Conservation (phyloP, 2,888 invertebrate species). For the Congeria kusceri region DNA sequence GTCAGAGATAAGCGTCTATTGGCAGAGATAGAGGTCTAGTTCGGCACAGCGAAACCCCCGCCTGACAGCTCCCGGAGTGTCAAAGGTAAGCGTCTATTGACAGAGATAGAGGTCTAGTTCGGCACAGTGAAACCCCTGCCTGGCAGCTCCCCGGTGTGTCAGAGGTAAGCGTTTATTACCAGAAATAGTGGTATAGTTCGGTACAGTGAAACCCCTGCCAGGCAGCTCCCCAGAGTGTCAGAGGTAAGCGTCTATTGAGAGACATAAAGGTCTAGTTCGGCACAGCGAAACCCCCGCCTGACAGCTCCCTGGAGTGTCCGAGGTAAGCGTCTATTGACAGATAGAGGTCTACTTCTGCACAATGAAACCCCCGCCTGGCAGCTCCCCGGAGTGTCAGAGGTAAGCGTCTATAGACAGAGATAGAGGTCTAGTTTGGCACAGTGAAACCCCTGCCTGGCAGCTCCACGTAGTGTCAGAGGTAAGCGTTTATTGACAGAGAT, state of each 20-base stretch:
- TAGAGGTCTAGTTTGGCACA: background rate
- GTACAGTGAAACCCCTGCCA: slow-evolving; percentile 81
- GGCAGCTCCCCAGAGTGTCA: slow-evolving; percentile 85
- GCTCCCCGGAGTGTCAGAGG: slow-evolving; percentile 81
- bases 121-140: slow-evolving; percentile 84
- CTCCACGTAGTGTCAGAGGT: slow-evolving; percentile 25
- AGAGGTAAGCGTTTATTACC: slow-evolving; percentile 57
- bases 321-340: slow-evolving; percentile 18
- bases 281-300: slow-evolving; percentile 75
- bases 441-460: slow-evolving; percentile 1
- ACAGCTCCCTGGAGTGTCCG: slow-evolving; percentile 82
- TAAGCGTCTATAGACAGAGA: background rate
- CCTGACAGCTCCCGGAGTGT: slow-evolving; percentile 82
- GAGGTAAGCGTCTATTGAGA: slow-evolving; percentile 33
- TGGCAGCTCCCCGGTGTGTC: slow-evolving; percentile 84
- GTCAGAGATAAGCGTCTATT: slow-evolving; percentile 72
- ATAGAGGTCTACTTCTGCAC: too few species aligned
- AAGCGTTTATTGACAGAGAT: background rate
- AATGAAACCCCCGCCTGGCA: slow-evolving; percentile 77
- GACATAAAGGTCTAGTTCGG: too few species aligned
- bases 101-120: slow-evolving; percentile 85
- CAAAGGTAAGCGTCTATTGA: slow-evolving; percentile 59
- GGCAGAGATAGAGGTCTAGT: too few species aligned
- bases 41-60: slow-evolving; percentile 66
- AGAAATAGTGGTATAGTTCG: slow-evolving; percentile 79